Evolutionary conservation across 2,888 invertebrate genomes (phyloP).

Genomic region (Tetragonula carbonaria): DNA sequence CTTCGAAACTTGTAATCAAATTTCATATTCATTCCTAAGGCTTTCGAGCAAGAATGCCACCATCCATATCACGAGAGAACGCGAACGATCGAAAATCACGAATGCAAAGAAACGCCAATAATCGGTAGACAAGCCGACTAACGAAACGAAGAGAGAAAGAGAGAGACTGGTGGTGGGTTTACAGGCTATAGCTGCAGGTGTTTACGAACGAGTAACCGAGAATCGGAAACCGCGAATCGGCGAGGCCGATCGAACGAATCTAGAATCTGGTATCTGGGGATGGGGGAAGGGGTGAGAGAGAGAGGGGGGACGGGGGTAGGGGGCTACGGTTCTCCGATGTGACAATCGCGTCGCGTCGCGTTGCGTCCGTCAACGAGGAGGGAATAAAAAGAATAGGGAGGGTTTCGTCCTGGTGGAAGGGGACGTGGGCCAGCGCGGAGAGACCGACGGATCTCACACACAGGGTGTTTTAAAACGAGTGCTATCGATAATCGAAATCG

Average conservation of each 20-base stretch:
- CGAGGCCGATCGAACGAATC: constrained; percentile 69
- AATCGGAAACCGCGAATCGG: constrained; percentile 36
- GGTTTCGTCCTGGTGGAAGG: constrained; percentile 48
- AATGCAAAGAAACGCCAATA: neutral
- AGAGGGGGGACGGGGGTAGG: constrained; percentile 36
- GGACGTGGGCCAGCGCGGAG: constrained; percentile 44
- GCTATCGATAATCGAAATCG: constrained; percentile 83
- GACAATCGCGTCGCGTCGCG: constrained; percentile 71
- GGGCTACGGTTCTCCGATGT: constrained; percentile 75
- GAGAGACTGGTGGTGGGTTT: neutral
- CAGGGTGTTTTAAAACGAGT: constrained; percentile 82
- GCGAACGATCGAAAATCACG: neutral
- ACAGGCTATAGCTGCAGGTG: constrained; percentile 32
- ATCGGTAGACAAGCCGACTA: neutral
- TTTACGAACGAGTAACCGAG: constrained; percentile 21
- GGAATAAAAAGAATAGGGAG: constrained; percentile 72
- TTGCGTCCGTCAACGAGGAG: constrained; percentile 73
- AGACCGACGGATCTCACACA: constrained; percentile 76
- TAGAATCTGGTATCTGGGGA: constrained; percentile 70
- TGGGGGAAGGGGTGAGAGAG: constrained; percentile 60
- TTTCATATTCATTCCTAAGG: no score
- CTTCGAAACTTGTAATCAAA: no score
- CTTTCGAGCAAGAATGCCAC: no score
- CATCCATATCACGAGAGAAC: neutral
- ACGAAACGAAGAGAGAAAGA: neutral